Percentiles rank a stretch among this genome's conserved stretches.
These are phyloP conservation scores for Ophioderma brevispina DNA, from an alignment of 35 echinoderm and acorn worm genomes.

Conservation along the genomic window DNA sequence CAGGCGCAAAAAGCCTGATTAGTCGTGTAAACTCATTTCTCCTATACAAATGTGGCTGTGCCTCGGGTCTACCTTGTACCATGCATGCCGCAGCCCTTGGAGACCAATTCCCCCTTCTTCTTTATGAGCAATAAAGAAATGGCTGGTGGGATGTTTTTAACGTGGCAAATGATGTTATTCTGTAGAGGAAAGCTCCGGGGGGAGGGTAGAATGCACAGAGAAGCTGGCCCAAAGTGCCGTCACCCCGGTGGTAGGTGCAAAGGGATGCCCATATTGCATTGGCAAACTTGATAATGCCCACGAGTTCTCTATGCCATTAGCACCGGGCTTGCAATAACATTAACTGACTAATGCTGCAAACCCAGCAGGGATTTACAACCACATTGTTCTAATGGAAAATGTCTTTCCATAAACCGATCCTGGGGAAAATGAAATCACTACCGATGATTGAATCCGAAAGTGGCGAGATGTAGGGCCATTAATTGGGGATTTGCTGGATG, in stretches of 20 bases:
- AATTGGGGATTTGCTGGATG: background rate
- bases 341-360: background rate
- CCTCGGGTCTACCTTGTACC: background rate
- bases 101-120: background rate
- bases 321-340: background rate
- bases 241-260: background rate
- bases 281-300: background rate
- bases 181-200: background rate
- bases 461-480: background rate
- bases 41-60: background rate
- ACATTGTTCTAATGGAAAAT: constrained; percentile 7
- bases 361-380: background rate
- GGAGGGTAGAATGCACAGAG: background rate
- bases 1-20: constrained; percentile 5
- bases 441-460: background rate
- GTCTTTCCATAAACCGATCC: background rate
- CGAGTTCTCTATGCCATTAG: background rate
- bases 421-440: background rate
- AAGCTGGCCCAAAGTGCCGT: constrained; percentile 1
- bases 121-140: background rate
- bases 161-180: constrained; percentile 13
- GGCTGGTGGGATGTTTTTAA: background rate
- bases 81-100: background rate
- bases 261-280: background rate
- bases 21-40: constrained; percentile 13